Evolutionary conservation across 2,888 invertebrate genomes (phyloP), one percentile per base, ranked within the genome.

Genomic region (Leptinotarsa rubiginosa): DNA sequence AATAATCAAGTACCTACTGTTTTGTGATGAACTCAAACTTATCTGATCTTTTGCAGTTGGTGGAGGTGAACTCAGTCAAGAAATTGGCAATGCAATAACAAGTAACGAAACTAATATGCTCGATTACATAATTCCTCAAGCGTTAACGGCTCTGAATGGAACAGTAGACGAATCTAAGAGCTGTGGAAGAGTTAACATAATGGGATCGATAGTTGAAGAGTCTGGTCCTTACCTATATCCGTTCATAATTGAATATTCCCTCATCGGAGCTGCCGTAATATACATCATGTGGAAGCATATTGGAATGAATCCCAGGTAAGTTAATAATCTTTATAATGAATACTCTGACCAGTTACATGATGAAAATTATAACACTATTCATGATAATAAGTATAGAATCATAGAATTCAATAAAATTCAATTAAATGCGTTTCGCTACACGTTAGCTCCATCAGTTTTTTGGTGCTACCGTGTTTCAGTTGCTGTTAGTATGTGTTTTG

Each of bases 281-380:
- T 97, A 96, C 87, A 95, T 97, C 70, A 97, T 97, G 96, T 98
- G 97, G 97, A 94, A 95, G 86, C 96, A 96, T 86, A 96, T 97
- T 87, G 96, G 96, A 74, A 92, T 95, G 86, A 94, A 95, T 88
- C 95, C 96, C 69, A 93, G 94, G 91, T 94, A 89, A 89, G 82
- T 31, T 31, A 5, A 31, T 31, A 31, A 7, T 31, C 31, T 31
- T 7, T 7, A 31, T 31, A 31, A 31, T 31, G 25, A 31, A 5
- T 31, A 31, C 25, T 31, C 25, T 31, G 25, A 5, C 5, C 25
- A 31, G 5, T 31, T 31, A 31, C 31, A 7, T 31, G 31, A 31
- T 31, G 7, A 31, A 31, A 31, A 31, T 31, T 7, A 7, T 31
- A 31, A 31, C 31, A 31, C 31, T 31, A 7, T 31, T 31, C 31